These are phyloP conservation scores for Cephus runcator DNA, from an alignment of 2,888 invertebrate species.

Conservation along the genomic window DNA sequence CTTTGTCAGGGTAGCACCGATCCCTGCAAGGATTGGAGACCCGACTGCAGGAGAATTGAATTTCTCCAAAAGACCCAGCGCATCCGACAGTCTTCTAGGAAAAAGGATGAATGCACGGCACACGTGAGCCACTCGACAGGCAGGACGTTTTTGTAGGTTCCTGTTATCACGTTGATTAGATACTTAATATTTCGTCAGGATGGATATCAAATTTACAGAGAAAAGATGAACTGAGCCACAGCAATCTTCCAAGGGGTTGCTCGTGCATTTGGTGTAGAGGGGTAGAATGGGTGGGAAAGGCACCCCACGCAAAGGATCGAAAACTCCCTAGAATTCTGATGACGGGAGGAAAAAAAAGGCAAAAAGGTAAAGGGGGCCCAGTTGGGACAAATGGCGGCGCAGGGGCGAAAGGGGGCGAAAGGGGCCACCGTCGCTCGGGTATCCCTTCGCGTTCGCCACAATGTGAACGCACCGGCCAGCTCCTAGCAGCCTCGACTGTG, in stretches of 20 bases:
- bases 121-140: neutral
- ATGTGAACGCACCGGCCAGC: constrained; percentile 15
- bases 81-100: neutral
- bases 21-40: constrained; percentile 23
- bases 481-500: constrained; percentile 23
- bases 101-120: neutral
- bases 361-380: neutral
- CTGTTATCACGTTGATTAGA: neutral
- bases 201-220: neutral
- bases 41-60: neutral
- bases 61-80: neutral
- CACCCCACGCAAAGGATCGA: neutral
- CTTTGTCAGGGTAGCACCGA: constrained; percentile 7
- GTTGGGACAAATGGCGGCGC: no score
- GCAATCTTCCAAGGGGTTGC: neutral
- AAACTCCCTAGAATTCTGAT: neutral
- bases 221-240: neutral
- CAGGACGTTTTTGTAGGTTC: neutral
- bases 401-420: neutral
- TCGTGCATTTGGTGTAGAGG: neutral
- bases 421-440: no score
- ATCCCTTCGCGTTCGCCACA: constrained; percentile 4
- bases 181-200: neutral
- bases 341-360: neutral
- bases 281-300: neutral